Conservation (phyloP, 2,888 invertebrate species). For the Molorchus minor region DNA sequence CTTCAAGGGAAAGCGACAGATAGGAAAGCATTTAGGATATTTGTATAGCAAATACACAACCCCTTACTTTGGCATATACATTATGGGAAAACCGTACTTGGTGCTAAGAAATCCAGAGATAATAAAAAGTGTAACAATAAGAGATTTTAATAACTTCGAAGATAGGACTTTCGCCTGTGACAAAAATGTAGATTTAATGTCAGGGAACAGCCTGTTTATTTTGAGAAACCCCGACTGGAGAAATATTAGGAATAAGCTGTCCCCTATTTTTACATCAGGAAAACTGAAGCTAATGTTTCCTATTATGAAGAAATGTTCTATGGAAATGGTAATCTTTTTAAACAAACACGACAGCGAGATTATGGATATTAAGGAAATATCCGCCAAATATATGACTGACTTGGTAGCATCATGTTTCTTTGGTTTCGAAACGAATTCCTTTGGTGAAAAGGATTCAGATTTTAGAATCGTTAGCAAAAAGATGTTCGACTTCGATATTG, state of each 20-base stretch:
- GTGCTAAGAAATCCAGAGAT: conserved; percentile 62
- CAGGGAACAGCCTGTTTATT: conserved; percentile 62
- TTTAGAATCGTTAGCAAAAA: conserved; percentile 58
- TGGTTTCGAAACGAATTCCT: conserved; percentile 61
- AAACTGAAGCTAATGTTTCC: conserved; percentile 66
- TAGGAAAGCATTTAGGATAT: conserved; percentile 55
- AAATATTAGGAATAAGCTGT: conserved; percentile 64
- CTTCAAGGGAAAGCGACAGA: conserved; percentile 51
- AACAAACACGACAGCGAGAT: conserved; percentile 38
- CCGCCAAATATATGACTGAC: conserved; percentile 62
- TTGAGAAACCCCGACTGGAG: conserved; percentile 66
- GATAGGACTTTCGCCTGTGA: conserved; percentile 64
- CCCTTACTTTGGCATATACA: conserved; percentile 62
- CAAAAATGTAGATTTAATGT: conserved; percentile 60
- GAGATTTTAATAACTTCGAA: conserved; percentile 64
- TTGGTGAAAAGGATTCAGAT: conserved; percentile 55
- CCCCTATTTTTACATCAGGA: conserved; percentile 66
- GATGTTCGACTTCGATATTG: conserved; percentile 54
- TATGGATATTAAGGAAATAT: conserved; percentile 54
- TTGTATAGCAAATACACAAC: conserved; percentile 54
- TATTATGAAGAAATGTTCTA: conserved; percentile 60
- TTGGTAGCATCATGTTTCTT: conserved; percentile 64
- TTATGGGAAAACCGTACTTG: conserved; percentile 63
- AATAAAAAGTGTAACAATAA: conserved; percentile 62
- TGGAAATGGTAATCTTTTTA: conserved; percentile 53